Evolutionary conservation across 1,140 invertebrate species (phyloP).

Genomic region (Drosophila triauraria): DNA sequence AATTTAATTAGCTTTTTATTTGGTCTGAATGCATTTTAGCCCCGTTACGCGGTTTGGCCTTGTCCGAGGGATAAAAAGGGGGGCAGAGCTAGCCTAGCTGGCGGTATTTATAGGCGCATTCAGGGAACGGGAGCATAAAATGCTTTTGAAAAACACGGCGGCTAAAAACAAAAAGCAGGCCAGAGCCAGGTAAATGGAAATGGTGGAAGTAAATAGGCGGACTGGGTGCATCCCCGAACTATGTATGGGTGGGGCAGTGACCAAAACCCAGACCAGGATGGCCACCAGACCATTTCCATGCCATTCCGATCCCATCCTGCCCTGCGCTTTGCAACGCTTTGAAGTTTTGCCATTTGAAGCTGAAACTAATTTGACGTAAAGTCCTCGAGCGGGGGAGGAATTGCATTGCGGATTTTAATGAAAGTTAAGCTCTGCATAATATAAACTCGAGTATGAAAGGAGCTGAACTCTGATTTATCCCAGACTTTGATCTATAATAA

Average conservation of each 20-base stretch:
- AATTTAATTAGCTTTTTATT: constrained; percentile 56
- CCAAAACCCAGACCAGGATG: constrained; percentile 5
- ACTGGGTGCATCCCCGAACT: constrained; percentile 14
- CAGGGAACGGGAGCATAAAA: constrained; percentile 25
- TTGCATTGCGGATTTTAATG: constrained; percentile 32
- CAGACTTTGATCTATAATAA: constrained; percentile 5
- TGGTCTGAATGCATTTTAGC: constrained; percentile 42
- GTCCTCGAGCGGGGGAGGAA: constrained; percentile 12
- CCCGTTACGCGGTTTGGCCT: constrained; percentile 13
- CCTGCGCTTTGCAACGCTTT: constrained; percentile 18
- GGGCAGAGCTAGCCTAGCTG: constrained; percentile 23
- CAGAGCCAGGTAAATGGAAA: constrained; percentile 27
- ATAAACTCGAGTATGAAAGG: not conserved
- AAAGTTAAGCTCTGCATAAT: constrained; percentile 29
- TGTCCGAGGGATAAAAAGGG: constrained; percentile 13
- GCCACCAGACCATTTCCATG: constrained; percentile 22
- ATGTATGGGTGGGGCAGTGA: constrained; percentile 13
- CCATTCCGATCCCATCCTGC: not conserved
- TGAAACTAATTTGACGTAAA: constrained; percentile 50
- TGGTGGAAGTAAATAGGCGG: constrained; percentile 1
- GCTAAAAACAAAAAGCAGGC: constrained; percentile 43
- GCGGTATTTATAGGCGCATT: constrained; percentile 47
- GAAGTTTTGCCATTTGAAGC: constrained; percentile 50
- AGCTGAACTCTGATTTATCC: constrained; percentile 1
- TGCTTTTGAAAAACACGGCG: constrained; percentile 46